Base-by-base conservation (phyloP, 2,888 invertebrate genomes). In the Trachelus tabidus region DNA sequence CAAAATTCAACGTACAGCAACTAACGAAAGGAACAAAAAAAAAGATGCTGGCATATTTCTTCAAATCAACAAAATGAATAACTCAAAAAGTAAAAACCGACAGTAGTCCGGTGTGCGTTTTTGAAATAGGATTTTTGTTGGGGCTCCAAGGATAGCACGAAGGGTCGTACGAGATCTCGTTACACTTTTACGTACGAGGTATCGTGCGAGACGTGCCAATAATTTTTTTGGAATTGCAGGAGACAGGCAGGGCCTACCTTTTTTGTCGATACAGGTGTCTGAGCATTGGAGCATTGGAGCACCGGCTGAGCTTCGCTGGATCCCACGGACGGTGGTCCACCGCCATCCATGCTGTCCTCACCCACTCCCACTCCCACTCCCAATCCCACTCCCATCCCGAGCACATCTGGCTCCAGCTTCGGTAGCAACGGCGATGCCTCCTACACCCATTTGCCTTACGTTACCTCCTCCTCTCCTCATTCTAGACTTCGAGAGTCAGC, bases 241-340 rank as follows among this genome's bases (percentile, higher is more conserved):
- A 40, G 40, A 40, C 40, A 15, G 81, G 81, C 82, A 83, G 82
- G 76, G 84, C 89, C 85, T 91, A 91, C 91, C 91, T 91, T 91
- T 86, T 90, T 91, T 76, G 90, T 88, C 75, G 91, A 90, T 79
- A 91, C 91, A 82, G 91, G 91, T 81, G 91, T 91, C 86, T 90
- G 91, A 80, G 88, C 84, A 88, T 89, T 91, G 87, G 90, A 87
- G 40, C 40, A 40, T 6, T 40, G 40, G 85, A 91, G 89, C 85
- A 91, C 90, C 84, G 91, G 91, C 87, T 91, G 91, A 89, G 91
- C 90, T 88, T 91, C 91, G 81, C 89, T 85, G 79, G 97, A 97
- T 75, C 96, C 96, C 23, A 97, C 94, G 0, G 97, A 97, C 2
- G 94, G 94, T 89, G 97, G 94, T 90, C 96, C 94, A 80, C 95